Evolutionary conservation across 2,888 invertebrate species (phyloP).

Genomic region (Blera fallax): DNA sequence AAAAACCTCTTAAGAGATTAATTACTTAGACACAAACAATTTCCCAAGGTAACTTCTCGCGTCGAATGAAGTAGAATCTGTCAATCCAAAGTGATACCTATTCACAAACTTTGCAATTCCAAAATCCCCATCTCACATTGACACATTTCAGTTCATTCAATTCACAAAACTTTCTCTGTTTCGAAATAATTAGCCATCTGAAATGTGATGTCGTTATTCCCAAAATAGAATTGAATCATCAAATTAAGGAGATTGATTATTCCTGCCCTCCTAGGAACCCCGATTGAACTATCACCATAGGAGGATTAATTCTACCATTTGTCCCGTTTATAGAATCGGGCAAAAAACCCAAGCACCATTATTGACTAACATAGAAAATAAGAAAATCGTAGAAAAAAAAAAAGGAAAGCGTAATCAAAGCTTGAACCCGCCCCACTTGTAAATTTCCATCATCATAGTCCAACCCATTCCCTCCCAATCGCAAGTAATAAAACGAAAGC

Average conservation of each 20-base stretch:
- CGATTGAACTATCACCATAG: conserved; percentile 13
- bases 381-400: background rate
- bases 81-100: conserved; percentile 2
- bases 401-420: conserved; percentile 41
- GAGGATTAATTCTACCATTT: conserved; percentile 39
- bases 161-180: background rate
- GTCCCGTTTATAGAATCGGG: background rate
- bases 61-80: background rate
- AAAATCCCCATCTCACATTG: background rate
- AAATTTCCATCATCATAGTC: conserved; percentile 54
- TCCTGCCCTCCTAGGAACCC: background rate
- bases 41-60: background rate
- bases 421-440: conserved; percentile 51
- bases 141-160: conserved; percentile 8
- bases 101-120: conserved; percentile 1
- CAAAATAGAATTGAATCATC: conserved; percentile 41
- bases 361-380: conserved; percentile 28
- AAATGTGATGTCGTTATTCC: background rate
- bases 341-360: conserved; percentile 34
- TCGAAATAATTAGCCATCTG: conserved; percentile 11
- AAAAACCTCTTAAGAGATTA: conserved; percentile 15
- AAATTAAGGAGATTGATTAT: conserved; percentile 56
- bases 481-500: conserved; percentile 70
- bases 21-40: conserved; percentile 23
- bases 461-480: conserved; percentile 56